phyloP scores from a whole-genome alignment of 2,113 vertebrate species.

The Glaucidium brasilianum region DNA sequence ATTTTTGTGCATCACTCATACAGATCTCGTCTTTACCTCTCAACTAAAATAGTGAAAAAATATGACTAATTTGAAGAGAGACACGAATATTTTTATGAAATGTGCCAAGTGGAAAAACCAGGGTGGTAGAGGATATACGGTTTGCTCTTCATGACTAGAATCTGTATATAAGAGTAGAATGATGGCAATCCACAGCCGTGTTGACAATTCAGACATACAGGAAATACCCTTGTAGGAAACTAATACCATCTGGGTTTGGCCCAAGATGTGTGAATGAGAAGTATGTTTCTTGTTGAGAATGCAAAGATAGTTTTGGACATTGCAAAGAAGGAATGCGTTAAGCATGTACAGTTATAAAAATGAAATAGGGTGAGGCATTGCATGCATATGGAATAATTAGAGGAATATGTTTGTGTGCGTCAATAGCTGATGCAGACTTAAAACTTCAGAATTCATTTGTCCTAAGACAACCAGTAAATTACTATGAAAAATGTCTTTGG shows the following conservation, averaged over 20 bases:
- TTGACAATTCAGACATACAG: constrained; percentile 51
- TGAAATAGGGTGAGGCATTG: constrained; percentile 56
- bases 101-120: constrained; percentile 61
- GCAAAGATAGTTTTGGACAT: constrained; percentile 59
- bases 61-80: constrained; percentile 43
- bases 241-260: constrained; percentile 65
- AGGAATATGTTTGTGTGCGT: constrained; percentile 43
- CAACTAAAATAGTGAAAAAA: constrained; percentile 12
- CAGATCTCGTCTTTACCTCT: background rate
- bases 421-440: constrained; percentile 34
- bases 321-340: constrained; percentile 40
- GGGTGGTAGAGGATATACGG: constrained; percentile 58
- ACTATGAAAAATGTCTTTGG: background rate
- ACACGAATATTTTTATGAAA: constrained; percentile 19
- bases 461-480: constrained; percentile 29
- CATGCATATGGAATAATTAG: constrained; percentile 57
- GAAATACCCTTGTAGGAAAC: constrained; percentile 63
- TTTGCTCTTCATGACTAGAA: constrained; percentile 59
- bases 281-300: constrained; percentile 63
- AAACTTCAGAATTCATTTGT: constrained; percentile 24
- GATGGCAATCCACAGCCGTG: constrained; percentile 34
- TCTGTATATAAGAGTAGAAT: constrained; percentile 57
- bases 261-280: constrained; percentile 62
- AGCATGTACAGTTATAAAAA: constrained; percentile 60
- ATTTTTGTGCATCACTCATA: background rate